These are phyloP conservation scores for Ibycter americanus DNA, from an alignment of 2,797 vertebrate genomes.

Conservation along the genomic window DNA sequence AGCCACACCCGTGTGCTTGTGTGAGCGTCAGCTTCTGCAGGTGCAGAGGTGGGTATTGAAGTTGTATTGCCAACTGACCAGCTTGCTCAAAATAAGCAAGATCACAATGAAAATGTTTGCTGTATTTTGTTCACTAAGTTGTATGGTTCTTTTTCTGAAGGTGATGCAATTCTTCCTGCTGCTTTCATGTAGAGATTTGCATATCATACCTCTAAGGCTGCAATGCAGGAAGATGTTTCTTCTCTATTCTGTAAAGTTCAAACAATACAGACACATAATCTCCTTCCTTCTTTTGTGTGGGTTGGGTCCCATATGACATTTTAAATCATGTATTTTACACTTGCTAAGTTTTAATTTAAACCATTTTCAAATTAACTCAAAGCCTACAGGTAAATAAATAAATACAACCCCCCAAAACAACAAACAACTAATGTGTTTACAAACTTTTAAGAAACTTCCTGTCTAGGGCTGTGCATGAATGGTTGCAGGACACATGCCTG, in stretches of 20 bases:
- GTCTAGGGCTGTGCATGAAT: background rate
- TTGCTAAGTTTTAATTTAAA: background rate
- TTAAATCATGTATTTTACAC: background rate
- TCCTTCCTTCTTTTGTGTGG: background rate
- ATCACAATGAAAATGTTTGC: background rate
- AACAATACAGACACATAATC: background rate
- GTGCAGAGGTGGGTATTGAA: background rate
- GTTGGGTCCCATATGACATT: background rate
- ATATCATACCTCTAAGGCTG: background rate
- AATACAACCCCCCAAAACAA: background rate
- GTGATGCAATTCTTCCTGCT: background rate
- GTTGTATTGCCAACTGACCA: background rate
- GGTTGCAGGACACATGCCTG: background rate
- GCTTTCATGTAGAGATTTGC: background rate
- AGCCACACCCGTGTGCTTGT: rapidly evolving
- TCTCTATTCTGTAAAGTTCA: background rate
- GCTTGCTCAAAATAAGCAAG: background rate
- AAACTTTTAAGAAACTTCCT: background rate
- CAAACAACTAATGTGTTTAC: too few relatives aligned
- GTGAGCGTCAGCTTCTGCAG: background rate
- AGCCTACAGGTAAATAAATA: background rate
- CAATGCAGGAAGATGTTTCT: background rate
- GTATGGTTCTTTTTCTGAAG: background rate
- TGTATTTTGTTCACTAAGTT: background rate
- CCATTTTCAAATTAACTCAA: background rate